Percentiles rank a stretch among this genome's conserved stretches.
These are phyloP conservation scores for Saguinus midas DNA, from an alignment of 2,113 vertebrate species.

Conservation along the genomic window DNA sequence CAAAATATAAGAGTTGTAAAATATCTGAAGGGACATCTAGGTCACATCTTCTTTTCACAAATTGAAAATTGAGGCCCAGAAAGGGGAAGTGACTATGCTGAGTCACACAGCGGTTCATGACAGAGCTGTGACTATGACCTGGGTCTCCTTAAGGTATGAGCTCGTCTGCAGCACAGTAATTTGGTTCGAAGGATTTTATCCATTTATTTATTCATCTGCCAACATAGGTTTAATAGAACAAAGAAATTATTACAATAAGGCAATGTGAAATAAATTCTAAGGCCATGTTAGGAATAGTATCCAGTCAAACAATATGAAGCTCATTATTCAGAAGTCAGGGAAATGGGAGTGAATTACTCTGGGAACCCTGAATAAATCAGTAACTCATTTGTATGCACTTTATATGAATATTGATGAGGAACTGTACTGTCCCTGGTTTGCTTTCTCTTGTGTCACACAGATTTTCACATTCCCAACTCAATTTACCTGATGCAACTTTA, in stretches of 20 bases:
- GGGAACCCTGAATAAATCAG: neutral
- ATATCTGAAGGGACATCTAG: neutral
- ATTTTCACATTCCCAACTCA: neutral
- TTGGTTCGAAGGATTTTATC: constrained; percentile 37
- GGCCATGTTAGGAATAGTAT: neutral
- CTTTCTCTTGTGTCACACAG: neutral
- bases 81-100: neutral
- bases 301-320: constrained; percentile 12
- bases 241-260: neutral
- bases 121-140: neutral
- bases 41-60: neutral
- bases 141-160: neutral
- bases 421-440: neutral
- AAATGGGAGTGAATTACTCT: constrained; percentile 11
- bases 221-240: constrained; percentile 11
- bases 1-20: neutral
- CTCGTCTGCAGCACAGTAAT: constrained; percentile 4
- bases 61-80: neutral
- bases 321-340: constrained; percentile 30
- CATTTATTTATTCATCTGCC: neutral
- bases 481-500: neutral
- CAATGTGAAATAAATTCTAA: constrained; percentile 20
- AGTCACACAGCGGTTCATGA: neutral
- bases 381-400: neutral
- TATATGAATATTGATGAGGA: neutral